These are phyloP conservation scores for Spatula versicolor DNA, from an alignment of 2,797 vertebrate species.

Conservation along the genomic window DNA sequence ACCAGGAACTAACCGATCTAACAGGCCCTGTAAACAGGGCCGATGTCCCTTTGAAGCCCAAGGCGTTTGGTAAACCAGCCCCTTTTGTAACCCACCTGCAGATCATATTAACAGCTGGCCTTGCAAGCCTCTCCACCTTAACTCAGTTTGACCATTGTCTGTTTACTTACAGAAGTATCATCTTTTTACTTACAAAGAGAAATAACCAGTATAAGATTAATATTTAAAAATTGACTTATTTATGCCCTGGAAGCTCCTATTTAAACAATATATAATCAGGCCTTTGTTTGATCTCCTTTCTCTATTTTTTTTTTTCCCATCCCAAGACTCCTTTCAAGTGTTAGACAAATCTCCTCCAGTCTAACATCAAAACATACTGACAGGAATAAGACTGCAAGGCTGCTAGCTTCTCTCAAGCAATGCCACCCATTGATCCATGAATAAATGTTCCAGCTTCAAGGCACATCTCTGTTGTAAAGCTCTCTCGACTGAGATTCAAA, in stretches of 20 bases:
- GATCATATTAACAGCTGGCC: not conserved
- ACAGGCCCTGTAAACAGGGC: not conserved
- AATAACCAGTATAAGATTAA: not conserved
- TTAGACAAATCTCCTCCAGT: slow-evolving; percentile 61
- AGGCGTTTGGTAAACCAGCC: not conserved
- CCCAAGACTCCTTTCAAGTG: slow-evolving; percentile 55
- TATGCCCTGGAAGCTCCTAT: not conserved
- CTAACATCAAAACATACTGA: slow-evolving; percentile 63
- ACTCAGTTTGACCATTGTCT: not conserved
- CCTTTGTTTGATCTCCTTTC: slow-evolving; percentile 36
- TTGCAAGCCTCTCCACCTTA: not conserved
- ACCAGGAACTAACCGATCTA: not conserved
- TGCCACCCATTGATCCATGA: slow-evolving; percentile 72
- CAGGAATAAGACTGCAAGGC: slow-evolving; percentile 64
- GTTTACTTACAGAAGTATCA: not conserved
- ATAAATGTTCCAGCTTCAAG: slow-evolving; percentile 74
- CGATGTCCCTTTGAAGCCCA: not conserved
- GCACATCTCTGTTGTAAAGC: slow-evolving; percentile 52
- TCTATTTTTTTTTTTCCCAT: not conserved
- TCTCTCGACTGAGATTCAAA: slow-evolving; percentile 51
- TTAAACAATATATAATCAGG: slow-evolving; percentile 25
- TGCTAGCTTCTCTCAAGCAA: slow-evolving; percentile 57
- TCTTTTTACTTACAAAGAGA: not conserved
- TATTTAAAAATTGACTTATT: not conserved
- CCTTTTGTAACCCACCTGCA: not conserved